Evolutionary conservation across 2,797 vertebrate genomes (phyloP).

Genomic region (Syngnathus acus): DNA sequence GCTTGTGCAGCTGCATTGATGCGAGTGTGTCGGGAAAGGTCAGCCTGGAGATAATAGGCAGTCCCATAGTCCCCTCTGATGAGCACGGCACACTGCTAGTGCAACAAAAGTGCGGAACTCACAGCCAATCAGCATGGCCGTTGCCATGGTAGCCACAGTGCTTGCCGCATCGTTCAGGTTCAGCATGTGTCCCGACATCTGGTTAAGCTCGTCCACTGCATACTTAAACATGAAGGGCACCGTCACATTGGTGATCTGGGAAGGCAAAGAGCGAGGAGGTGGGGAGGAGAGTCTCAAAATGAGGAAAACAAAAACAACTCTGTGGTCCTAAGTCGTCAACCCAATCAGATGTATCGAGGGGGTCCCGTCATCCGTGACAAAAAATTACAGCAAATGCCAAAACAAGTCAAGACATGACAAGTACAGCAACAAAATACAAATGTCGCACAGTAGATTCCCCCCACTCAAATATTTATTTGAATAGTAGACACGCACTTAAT

Average conservation of each 20-base stretch:
- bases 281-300: slow-evolving; percentile 5
- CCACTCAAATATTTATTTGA: no score
- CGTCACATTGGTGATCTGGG: slow-evolving; percentile 87
- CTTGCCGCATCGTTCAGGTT: slow-evolving; percentile 87
- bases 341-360: background rate
- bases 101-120: slow-evolving; percentile 74
- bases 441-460: no score
- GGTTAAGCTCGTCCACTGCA: slow-evolving; percentile 93
- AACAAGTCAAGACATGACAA: background rate
- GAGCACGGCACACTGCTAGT: slow-evolving; percentile 61
- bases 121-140: slow-evolving; percentile 93
- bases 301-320: background rate
- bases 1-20: slow-evolving; percentile 46
- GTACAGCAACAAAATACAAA: background rate
- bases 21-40: slow-evolving; percentile 63
- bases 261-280: slow-evolving; percentile 15
- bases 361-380: background rate
- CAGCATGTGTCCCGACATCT: slow-evolving; percentile 92
- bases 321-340: background rate
- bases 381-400: background rate
- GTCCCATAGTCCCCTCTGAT: slow-evolving; percentile 56
- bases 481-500: no score
- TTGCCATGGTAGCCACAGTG: slow-evolving; percentile 93
- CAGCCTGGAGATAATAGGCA: slow-evolving; percentile 65
- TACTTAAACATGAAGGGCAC: slow-evolving; percentile 99